Evolutionary conservation across 1,140 invertebrate genomes (phyloP).

Genomic region (Asbolus verrucosus): DNA sequence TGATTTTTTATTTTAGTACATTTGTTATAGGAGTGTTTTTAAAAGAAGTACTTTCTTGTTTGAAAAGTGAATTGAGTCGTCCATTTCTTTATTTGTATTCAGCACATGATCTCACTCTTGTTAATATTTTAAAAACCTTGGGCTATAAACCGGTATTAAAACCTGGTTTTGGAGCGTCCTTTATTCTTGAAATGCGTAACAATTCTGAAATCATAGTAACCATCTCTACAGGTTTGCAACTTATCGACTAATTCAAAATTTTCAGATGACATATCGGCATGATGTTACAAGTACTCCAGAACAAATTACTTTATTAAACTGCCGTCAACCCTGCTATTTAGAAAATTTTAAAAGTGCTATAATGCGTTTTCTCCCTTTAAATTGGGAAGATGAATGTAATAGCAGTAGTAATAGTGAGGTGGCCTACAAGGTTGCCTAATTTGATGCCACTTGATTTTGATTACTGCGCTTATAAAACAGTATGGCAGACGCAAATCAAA

Average conservation of each 20-base stretch:
- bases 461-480: too few species aligned
- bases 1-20: constrained; percentile 44
- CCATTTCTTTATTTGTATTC: constrained; percentile 74
- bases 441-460: too few species aligned
- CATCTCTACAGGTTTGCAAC: not conserved
- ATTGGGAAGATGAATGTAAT: constrained; percentile 15
- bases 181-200: constrained; percentile 76
- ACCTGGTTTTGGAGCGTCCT: constrained; percentile 77
- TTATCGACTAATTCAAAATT: not conserved
- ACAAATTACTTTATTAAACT: not conserved
- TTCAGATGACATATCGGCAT: constrained; percentile 10
- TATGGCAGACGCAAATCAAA: too few species aligned
- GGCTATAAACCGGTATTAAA: constrained; percentile 74
- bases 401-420: too few species aligned
- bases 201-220: constrained; percentile 68
- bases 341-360: not conserved
- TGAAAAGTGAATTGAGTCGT: constrained; percentile 63
- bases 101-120: constrained; percentile 80
- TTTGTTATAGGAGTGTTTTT: constrained; percentile 67
- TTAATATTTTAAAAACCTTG: constrained; percentile 76
- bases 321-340: not conserved
- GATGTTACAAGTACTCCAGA: not conserved
- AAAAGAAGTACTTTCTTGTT: constrained; percentile 64
- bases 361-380: not conserved
- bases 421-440: not conserved